Evolutionary conservation across 2,888 invertebrate genomes (phyloP).

Genomic region (Pteria penguin): DNA sequence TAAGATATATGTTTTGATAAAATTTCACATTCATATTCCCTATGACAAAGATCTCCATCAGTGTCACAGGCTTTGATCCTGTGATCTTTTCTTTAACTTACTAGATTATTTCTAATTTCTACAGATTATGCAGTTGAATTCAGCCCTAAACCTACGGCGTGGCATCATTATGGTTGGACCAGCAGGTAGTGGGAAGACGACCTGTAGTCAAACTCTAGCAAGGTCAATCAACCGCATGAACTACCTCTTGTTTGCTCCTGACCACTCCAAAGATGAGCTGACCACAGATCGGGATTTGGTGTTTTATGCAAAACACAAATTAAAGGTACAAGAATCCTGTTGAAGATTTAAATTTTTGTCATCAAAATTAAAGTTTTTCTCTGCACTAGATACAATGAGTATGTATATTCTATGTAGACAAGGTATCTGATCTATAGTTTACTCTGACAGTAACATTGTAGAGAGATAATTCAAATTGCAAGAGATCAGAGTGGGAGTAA

Average conservation of each 20-base stretch:
- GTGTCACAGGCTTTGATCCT: background rate
- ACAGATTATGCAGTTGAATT: conserved; percentile 74
- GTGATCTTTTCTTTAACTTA: background rate
- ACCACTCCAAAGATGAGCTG: conserved; percentile 72
- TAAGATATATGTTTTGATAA: no score
- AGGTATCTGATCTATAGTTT: no score
- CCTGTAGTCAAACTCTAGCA: conserved; percentile 67
- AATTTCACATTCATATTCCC: no score
- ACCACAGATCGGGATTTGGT: conserved; percentile 62
- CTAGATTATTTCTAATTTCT: background rate
- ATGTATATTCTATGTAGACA: no score
- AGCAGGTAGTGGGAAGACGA: conserved; percentile 77
- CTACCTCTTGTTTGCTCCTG: conserved; percentile 70
- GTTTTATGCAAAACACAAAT: conserved; percentile 64
- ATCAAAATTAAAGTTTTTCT: no score
- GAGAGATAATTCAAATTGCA: background rate
- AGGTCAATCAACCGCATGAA: conserved; percentile 74
- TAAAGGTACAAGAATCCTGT: no score
- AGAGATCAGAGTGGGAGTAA: no score
- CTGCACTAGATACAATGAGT: no score
- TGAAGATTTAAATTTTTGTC: no score
- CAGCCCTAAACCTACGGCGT: conserved; percentile 67
- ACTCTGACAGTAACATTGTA: no score
- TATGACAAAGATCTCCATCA: background rate
- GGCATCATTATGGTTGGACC: conserved; percentile 74